Conservation (phyloP, 1,140 invertebrate species). For the Zophobas atratus region DNA sequence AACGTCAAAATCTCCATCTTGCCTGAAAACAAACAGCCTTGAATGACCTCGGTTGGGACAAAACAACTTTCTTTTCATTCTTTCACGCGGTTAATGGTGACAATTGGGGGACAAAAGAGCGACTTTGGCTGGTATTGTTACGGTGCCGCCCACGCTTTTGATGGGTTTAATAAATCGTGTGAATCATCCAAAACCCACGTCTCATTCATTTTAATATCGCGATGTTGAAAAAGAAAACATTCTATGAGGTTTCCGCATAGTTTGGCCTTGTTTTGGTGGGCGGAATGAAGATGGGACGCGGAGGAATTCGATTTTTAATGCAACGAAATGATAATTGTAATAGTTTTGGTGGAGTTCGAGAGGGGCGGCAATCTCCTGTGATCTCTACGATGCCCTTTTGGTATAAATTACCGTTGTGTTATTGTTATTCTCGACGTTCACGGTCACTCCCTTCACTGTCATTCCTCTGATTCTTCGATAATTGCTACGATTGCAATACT, state of each 20-base stretch:
- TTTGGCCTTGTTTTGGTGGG: no score
- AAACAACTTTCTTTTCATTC: background rate
- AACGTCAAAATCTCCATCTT: slow-evolving; percentile 85
- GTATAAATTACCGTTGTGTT: no score
- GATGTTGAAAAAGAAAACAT: no score
- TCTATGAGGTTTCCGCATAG: no score
- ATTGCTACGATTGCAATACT: slow-evolving; percentile 4
- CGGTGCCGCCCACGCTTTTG: background rate
- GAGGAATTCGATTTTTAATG: no score
- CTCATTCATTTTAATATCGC: background rate
- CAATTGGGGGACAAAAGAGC: no score
- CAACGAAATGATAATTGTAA: no score
- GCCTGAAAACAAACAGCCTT: slow-evolving; percentile 68
- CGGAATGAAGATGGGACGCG: no score
- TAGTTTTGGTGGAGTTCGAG: no score
- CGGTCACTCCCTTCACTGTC: slow-evolving; percentile 13
- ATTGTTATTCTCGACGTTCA: background rate
- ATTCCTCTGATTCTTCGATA: slow-evolving; percentile 13
- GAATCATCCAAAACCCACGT: slow-evolving; percentile 19
- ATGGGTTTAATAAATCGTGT: slow-evolving; percentile 11
- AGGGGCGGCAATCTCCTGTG: no score
- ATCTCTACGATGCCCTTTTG: no score
- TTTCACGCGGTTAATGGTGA: background rate
- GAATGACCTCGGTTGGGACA: slow-evolving; percentile 10
- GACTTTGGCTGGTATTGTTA: background rate